These are phyloP conservation scores for Setophaga petechia DNA, from an alignment of 2,113 vertebrate species.

Conservation along the genomic window DNA sequence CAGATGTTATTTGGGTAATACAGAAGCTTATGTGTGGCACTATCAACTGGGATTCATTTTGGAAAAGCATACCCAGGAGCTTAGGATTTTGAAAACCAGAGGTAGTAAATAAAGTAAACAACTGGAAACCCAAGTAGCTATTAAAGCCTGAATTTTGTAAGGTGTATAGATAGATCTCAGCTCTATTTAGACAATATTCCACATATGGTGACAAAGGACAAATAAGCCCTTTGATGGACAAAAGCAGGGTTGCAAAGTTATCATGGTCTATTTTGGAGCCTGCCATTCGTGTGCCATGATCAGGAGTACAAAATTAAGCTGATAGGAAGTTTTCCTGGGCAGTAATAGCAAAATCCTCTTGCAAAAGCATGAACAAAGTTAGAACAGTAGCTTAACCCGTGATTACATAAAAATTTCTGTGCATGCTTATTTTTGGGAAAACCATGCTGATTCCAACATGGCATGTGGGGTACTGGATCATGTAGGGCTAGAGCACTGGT, in stretches of 20 bases:
- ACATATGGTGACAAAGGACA: not conserved
- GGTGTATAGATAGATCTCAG: not conserved
- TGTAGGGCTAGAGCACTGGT: accelerated
- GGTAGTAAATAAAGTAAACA: not conserved
- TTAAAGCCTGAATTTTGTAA: not conserved
- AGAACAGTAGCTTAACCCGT: not conserved
- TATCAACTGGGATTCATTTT: not conserved
- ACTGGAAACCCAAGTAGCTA: not conserved
- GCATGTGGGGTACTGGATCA: accelerated
- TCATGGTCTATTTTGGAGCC: not conserved
- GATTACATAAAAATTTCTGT: not conserved
- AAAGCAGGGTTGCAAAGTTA: not conserved
- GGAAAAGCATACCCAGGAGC: not conserved
- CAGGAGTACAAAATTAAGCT: not conserved
- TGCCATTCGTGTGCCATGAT: not conserved
- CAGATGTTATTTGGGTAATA: not conserved
- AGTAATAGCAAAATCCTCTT: not conserved
- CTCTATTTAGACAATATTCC: not conserved
- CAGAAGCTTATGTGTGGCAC: not conserved
- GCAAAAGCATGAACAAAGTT: not conserved
- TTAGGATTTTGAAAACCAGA: not conserved
- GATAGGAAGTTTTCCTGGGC: not conserved
- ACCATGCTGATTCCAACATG: too few relatives aligned
- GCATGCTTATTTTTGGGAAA: not conserved
- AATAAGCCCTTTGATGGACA: not conserved